Percentiles rank a stretch among this genome's conserved stretches.
phyloP scores from a whole-genome alignment of 2,888 invertebrate genomes.

The Andrena camellia region DNA sequence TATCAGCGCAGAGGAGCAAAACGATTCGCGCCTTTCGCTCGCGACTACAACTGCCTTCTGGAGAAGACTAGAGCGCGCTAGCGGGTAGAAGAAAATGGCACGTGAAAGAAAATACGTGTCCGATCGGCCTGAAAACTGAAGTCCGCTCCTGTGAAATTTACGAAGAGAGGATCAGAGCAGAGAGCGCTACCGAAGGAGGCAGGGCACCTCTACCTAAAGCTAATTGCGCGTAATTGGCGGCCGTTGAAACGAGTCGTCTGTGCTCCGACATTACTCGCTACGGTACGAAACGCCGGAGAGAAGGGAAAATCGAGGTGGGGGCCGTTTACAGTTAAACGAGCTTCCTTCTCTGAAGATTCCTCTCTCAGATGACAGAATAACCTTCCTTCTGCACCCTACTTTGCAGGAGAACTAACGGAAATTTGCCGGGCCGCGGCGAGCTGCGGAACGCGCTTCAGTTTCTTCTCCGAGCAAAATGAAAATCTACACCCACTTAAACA shows the following conservation, averaged over 20 bases:
- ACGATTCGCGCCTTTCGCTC: conserved; percentile 21
- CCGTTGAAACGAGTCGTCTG: conserved; percentile 28
- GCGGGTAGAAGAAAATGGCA: not conserved
- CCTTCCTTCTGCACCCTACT: conserved; percentile 52
- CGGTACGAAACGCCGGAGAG: conserved; percentile 25
- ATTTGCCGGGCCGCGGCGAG: conserved; percentile 31
- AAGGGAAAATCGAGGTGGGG: conserved; percentile 48
- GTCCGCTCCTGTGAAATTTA: not conserved
- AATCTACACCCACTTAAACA: too few species aligned
- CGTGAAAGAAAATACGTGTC: not conserved
- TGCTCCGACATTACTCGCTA: conserved; percentile 18
- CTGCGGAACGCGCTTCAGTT: not conserved
- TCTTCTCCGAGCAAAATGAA: too few species aligned
- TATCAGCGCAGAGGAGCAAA: not conserved
- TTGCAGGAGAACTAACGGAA: conserved; percentile 54
- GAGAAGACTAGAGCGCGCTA: not conserved
- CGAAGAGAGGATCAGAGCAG: not conserved
- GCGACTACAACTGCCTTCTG: not conserved
- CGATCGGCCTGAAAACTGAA: too few species aligned
- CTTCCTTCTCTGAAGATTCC: conserved; percentile 57
- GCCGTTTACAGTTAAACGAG: conserved; percentile 75
- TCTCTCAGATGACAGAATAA: conserved; percentile 48
- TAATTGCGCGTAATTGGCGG: conserved; percentile 54
- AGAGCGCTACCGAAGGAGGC: not conserved
- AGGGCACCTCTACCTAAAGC: not conserved